Base-by-base conservation (phyloP, 2,797 vertebrate species). In the Sebastes minor region DNA sequence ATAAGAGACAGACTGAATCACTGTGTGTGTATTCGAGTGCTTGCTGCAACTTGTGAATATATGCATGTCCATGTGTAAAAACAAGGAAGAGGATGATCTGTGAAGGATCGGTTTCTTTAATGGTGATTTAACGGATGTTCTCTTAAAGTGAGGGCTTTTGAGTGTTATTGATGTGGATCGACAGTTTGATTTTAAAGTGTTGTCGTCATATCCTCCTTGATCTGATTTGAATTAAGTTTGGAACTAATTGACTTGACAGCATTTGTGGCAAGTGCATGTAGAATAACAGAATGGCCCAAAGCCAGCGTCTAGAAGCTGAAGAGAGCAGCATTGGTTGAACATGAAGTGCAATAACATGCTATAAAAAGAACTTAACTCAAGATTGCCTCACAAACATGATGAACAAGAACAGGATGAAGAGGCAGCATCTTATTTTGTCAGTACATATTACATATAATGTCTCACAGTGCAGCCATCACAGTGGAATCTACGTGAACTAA, bases 341-440 rank as follows among this genome's bases (percentile, higher is more conserved):
- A 65, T 33, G 8, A 82, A 80, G 90, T 92, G 88, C 90, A 93
- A 91, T 87, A 90, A 82, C 27, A 12, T 64, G 72, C 35, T 60
- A 28, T 64, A 23, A 28, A 42, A 66, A 49, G 60, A 64, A 70
- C 35, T 57, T 12, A 35, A 14, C 32, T 6, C 1, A 12, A 14
- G 35, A 30, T 28, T 14, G 22, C n/a, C 7, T 70, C 28, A 33
- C 22, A 69, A 65, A 59, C 27, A 25, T 11, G 2, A 52, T 20
- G 5, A 52, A 3, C 42, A 9, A 13, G 46, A 52, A 30, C 20
- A 18, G 49, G 13, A 33, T 23, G 52, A 25, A 14, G 46, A 71
- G 55, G 67, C 28, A 52, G 30, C 63, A 63, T 56, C 53, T 30
- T 46, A 23, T 28, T 32, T 55, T 62, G 5, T 72, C 20, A n/a